Conservation (phyloP, 2,888 invertebrate species). For the Fabriciana adippe region DNA sequence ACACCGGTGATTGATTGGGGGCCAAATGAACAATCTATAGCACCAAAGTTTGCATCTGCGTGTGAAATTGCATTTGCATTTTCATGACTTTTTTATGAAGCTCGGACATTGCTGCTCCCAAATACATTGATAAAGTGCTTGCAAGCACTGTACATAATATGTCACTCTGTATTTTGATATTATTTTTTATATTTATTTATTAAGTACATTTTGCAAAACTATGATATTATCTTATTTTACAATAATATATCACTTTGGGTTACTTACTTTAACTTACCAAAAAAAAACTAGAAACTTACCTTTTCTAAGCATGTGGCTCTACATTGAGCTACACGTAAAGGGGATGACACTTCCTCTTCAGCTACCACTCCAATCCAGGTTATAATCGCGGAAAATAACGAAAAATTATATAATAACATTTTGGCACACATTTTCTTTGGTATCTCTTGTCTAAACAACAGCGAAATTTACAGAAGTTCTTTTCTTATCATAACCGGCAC, state of each 20-base stretch:
- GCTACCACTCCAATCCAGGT: conserved; percentile 79
- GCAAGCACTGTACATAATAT: neutral
- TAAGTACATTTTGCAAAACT: neutral
- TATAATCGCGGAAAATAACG: conserved; percentile 69
- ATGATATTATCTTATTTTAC: too few species aligned
- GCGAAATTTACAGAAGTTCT: conserved; percentile 59
- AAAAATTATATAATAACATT: conserved; percentile 80
- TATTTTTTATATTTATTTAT: neutral
- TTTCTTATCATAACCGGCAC: conserved; percentile 75
- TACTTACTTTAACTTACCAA: neutral
- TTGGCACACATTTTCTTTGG: conserved; percentile 83
- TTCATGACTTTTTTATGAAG: conserved; percentile 12
- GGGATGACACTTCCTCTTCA: conserved; percentile 87
- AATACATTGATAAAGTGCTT: neutral
- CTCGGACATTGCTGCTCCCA: neutral
- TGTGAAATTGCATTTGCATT: conserved; percentile 35
- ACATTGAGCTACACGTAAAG: conserved; percentile 87
- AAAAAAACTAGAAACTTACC: conserved; percentile 64
- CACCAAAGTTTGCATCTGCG: conserved; percentile 41
- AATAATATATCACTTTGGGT: neutral
- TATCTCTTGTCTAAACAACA: conserved; percentile 60
- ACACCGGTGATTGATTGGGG: conserved; percentile 56
- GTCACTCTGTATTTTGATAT: neutral
- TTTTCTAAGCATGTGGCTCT: conserved; percentile 87
- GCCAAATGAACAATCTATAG: conserved; percentile 52